Conservation (phyloP, 1,140 invertebrate genomes). For the Drosophila arawakana region DNA sequence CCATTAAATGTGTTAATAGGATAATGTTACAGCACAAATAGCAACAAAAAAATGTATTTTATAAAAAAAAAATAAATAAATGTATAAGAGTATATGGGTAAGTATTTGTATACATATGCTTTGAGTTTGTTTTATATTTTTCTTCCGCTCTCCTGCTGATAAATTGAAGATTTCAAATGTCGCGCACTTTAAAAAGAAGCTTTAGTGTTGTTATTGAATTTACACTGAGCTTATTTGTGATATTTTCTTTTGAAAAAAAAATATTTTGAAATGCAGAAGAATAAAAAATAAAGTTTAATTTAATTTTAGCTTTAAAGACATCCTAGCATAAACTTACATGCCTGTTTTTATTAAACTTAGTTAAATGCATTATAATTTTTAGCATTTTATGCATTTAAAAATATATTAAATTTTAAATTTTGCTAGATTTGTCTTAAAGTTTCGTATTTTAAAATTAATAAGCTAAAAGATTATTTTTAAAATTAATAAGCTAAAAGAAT, state of each 20-base stretch:
- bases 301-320: too few relatives aligned
- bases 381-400: too few relatives aligned
- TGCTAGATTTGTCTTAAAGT: background rate
- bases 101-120: constrained; percentile 16
- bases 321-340: background rate
- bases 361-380: too few relatives aligned
- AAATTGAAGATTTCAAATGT: constrained; percentile 60
- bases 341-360: too few relatives aligned
- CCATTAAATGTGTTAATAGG: constrained; percentile 80
- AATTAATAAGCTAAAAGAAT: background rate
- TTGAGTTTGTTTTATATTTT: constrained; percentile 18
- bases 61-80: constrained; percentile 6
- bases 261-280: too few relatives aligned
- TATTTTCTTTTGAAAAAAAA: too few relatives aligned
- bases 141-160: constrained; percentile 11
- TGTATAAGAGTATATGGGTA: background rate
- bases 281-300: too few relatives aligned
- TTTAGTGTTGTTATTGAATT: background rate
- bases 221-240: background rate
- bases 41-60: constrained; percentile 20
- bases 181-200: constrained; percentile 36
- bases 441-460: background rate
- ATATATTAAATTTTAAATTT: background rate
- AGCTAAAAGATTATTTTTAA: too few relatives aligned
- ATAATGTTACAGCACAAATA: constrained; percentile 64